phyloP scores from a whole-genome alignment of 1,140 invertebrate genomes.

The Danaus plexippus region DNA sequence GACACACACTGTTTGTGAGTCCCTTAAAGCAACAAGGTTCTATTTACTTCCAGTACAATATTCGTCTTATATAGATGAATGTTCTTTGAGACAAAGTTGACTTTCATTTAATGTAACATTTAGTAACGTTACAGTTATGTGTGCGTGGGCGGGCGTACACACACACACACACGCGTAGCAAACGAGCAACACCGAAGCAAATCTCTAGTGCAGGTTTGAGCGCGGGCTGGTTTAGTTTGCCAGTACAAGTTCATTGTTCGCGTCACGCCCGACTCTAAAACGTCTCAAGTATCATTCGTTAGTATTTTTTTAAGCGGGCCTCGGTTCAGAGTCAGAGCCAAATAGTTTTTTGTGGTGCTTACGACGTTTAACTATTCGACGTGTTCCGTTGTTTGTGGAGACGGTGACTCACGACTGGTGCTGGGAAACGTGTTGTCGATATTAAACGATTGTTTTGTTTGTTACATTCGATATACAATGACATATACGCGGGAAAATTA shows the following conservation, averaged over 20 bases:
- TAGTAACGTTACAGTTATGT: conserved; percentile 7
- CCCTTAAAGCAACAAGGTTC: too few relatives aligned
- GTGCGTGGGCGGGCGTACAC: conserved; percentile 20
- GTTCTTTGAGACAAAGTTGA: too few relatives aligned
- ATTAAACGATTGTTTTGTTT: too few relatives aligned
- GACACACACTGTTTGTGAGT: too few relatives aligned
- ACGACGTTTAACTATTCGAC: conserved; percentile 48
- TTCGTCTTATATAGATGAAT: too few relatives aligned
- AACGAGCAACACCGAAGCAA: too few relatives aligned
- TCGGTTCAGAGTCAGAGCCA: conserved; percentile 26
- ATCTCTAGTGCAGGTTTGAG: too few relatives aligned
- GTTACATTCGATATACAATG: too few relatives aligned
- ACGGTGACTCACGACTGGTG: conserved; percentile 56
- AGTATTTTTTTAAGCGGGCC: conserved; percentile 45
- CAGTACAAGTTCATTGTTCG: conserved; percentile 67
- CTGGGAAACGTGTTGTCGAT: too few relatives aligned
- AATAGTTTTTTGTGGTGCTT: conserved; percentile 55
- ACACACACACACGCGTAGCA: conserved; percentile 16
- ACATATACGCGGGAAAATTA: conserved; percentile 9
- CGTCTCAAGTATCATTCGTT: conserved; percentile 35
- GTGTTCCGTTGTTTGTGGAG: conserved; percentile 65
- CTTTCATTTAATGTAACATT: too few relatives aligned
- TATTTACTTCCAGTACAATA: too few relatives aligned
- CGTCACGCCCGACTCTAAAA: conserved; percentile 33
- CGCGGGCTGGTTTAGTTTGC: conserved; percentile 49